Base-by-base conservation (phyloP, 2,113 vertebrate genomes). In the Gavia stellata region DNA sequence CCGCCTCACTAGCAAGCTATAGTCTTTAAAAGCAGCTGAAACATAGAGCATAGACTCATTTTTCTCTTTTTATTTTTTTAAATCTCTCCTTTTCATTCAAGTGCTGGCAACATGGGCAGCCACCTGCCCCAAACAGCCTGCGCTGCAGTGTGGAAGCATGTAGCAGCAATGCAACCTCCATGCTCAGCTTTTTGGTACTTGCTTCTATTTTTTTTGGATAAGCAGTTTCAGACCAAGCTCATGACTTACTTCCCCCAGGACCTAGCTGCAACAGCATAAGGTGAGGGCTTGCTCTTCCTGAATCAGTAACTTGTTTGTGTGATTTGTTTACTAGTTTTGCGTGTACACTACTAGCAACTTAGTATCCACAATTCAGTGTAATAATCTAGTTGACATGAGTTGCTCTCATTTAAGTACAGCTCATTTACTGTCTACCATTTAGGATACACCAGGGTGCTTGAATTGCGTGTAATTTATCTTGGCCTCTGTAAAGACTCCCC, bases 121-220 rank as follows among this genome's bases (percentile, higher is more conserved):
- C 4, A 2, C 17, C 31, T 75, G 45, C 10, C 33, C 50, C 40
- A 50, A 19, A 36, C 45, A 94, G 45, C 29, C 52, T 62, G 31
- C 1, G 0, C 45, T n/a, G 66, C 40, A 15, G 21, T 0, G 0
- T 17, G 36, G 53, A 72, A 84, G 20, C 17, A 25, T 9, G 12
- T 12, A 75, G 11, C 40, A 47, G 36, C 4, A 4, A 18, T 12
- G 17, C 4, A 7, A 80, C 18, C 28, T 74, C 56, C 11, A 0
- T 24, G 34, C 14, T 45, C 70, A 73, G 40, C 53, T 72, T 86
- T 55, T 11, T 65, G 44, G 25, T 59, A 45, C 44, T 66, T 63
- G 26, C 49, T 73, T 9, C 28, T 40, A 7, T 13, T 26, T 40
- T 68, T 91, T 72, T 29, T 24, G 8, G 53, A 28, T 19, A 65